phyloP scores from a whole-genome alignment of 2,888 invertebrate genomes.

The Acanthosepion pharaonis region DNA sequence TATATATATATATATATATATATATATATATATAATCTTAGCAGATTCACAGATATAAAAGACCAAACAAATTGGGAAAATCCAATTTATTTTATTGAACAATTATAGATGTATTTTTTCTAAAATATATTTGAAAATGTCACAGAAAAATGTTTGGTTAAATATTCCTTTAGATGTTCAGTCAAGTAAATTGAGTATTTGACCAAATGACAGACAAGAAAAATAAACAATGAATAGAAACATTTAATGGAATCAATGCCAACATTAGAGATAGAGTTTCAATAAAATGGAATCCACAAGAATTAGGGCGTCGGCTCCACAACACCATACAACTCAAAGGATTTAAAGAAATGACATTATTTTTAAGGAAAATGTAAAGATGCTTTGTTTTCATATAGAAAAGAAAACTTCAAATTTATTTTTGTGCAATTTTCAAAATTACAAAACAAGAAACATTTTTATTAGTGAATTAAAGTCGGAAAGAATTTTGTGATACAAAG shows the following conservation, averaged over 20 bases:
- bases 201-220: not conserved
- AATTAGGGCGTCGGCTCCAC: not conserved
- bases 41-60: not conserved
- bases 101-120: not conserved
- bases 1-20: no score
- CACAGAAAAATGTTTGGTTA: not conserved
- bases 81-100: not conserved
- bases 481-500: not conserved
- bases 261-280: not conserved
- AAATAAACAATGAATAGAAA: not conserved
- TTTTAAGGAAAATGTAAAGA: not conserved
- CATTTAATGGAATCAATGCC: not conserved
- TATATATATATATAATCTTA: no score
- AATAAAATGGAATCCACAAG: not conserved
- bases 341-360: not conserved
- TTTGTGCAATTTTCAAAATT: no score
- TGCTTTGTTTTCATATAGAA: not conserved
- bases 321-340: not conserved
- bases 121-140: constrained; percentile 15
- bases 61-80: not conserved
- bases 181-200: not conserved
- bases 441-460: no score
- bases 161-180: not conserved
- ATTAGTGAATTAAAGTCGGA: no score
- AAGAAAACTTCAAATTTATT: no score